Percentiles rank a stretch among this genome's conserved stretches.
Evolutionary conservation across 2,888 invertebrate genomes (phyloP).

Genomic region (Acronicta alni): DNA sequence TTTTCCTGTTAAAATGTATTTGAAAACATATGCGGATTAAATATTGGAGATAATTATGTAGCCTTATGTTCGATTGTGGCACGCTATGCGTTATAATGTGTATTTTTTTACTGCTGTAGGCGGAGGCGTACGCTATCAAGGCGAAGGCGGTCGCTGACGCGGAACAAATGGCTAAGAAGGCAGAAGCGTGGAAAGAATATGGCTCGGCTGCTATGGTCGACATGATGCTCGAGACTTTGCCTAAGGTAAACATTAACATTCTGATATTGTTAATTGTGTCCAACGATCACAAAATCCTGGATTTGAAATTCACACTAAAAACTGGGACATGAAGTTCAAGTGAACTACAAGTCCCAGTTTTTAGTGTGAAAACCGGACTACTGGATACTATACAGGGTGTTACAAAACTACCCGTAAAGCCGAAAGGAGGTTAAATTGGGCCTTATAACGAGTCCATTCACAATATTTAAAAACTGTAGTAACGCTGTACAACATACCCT

Average conservation of each 20-base stretch:
- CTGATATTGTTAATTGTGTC: too few relatives aligned
- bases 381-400: too few relatives aligned
- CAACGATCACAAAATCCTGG: neutral
- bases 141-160: constrained; percentile 98
- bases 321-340: too few relatives aligned
- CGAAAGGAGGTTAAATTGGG: too few relatives aligned
- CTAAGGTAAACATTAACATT: constrained; percentile 91
- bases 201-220: constrained; percentile 98
- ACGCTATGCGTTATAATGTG: constrained; percentile 26
- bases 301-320: too few relatives aligned
- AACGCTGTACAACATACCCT: too few relatives aligned
- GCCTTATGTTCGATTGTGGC: constrained; percentile 18
- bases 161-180: constrained; percentile 99
- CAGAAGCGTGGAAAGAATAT: constrained; percentile 99
- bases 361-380: too few relatives aligned
- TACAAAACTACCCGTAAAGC: too few relatives aligned
- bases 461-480: too few relatives aligned
- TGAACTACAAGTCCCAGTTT: too few relatives aligned
- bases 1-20: too few relatives aligned
- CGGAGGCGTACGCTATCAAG: constrained; percentile 97
- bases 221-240: constrained; percentile 98
- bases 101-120: constrained; percentile 73
- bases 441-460: too few relatives aligned
- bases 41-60: neutral
- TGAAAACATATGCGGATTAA: neutral